Percentiles rank a stretch among this genome's conserved stretches.
Evolutionary conservation across 2,113 vertebrate species (phyloP).

Genomic region (Triplophysa rosa): DNA sequence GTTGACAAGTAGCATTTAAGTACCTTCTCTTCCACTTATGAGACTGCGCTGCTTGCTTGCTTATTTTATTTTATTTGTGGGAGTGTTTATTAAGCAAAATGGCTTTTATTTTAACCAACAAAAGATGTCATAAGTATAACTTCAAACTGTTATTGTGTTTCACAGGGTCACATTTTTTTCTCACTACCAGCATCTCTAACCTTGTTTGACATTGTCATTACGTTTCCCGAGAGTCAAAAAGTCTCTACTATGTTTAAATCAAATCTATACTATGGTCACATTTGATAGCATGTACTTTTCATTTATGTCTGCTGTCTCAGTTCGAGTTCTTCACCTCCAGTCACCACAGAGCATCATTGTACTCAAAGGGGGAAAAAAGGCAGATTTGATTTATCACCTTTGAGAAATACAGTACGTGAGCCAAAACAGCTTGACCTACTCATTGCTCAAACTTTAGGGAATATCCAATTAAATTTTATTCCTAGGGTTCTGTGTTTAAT

Average conservation of each 20-base stretch:
- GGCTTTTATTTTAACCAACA: background rate
- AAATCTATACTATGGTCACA: too few relatives aligned
- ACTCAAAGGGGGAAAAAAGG: background rate
- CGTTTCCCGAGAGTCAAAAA: too few relatives aligned
- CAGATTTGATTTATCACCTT: conserved; percentile 8
- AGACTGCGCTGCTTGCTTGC: too few relatives aligned
- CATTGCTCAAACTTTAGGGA: conserved; percentile 53
- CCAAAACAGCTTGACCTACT: background rate
- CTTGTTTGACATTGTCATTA: too few relatives aligned
- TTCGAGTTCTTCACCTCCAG: background rate
- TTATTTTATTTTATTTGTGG: too few relatives aligned
- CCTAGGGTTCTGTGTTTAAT: conserved; percentile 41
- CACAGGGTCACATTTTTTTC: too few relatives aligned
- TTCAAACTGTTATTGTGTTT: too few relatives aligned
- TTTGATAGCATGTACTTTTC: too few relatives aligned
- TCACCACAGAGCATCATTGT: background rate
- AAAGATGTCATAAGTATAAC: background rate
- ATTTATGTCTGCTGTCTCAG: background rate
- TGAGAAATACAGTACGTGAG: conserved; percentile 44
- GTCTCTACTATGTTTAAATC: too few relatives aligned
- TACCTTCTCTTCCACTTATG: background rate
- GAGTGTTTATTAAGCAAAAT: too few relatives aligned
- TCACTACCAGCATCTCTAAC: too few relatives aligned
- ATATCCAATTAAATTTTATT: conserved; percentile 68
- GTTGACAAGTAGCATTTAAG: background rate